Evolutionary conservation across 2,113 vertebrate genomes (phyloP).

Genomic region (Phrynosoma blainvillii): DNA sequence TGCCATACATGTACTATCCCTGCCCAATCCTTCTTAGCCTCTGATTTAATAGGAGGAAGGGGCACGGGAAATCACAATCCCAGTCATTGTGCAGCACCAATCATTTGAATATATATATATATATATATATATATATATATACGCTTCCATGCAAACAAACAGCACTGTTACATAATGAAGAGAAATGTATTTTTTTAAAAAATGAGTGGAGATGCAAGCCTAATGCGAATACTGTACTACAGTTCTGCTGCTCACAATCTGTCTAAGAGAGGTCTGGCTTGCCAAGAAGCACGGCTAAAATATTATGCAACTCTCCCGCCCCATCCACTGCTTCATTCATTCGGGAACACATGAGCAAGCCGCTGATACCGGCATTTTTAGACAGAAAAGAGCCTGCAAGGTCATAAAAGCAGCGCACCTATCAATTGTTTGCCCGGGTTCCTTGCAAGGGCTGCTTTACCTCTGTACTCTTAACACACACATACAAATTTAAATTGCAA

Average conservation of each 20-base stretch:
- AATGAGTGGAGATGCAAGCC: rapidly evolving
- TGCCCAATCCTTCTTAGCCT: neutral
- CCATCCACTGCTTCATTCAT: constrained; percentile 30
- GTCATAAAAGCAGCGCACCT: rapidly evolving
- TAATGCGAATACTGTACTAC: neutral
- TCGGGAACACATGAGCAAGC: neutral
- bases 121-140: rapidly evolving
- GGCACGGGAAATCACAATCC: neutral
- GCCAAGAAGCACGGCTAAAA: neutral
- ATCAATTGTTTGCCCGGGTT: too few species aligned
- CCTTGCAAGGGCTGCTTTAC: neutral
- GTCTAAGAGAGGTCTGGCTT: neutral
- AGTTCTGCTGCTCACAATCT: neutral
- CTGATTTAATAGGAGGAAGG: neutral
- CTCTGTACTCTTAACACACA: neutral
- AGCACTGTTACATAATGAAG: rapidly evolving
- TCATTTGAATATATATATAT: rapidly evolving
- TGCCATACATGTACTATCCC: neutral
- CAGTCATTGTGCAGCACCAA: rapidly evolving
- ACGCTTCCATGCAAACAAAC: rapidly evolving
- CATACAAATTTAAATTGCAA: neutral
- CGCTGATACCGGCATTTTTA: neutral
- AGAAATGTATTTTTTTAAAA: rapidly evolving
- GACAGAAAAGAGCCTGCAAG: rapidly evolving
- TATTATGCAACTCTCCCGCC: constrained; percentile 60